Evolutionary conservation across 2,113 vertebrate genomes (phyloP), one percentile per base, ranked within the genome.

Genomic region (Platichthys stellatus): DNA sequence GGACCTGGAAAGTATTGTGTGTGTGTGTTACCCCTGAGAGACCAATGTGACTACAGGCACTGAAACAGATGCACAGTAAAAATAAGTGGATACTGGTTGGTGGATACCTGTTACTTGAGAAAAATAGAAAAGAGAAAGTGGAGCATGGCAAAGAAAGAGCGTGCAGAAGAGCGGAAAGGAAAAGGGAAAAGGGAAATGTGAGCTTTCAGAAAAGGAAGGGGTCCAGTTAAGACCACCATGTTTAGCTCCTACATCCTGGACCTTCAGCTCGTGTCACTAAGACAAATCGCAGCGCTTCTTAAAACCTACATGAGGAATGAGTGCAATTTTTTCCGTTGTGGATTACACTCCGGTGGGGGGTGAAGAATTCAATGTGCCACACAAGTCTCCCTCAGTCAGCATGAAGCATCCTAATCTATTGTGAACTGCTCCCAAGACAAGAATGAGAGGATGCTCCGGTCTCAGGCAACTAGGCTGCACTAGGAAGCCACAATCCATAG

Each of bases 261-360:
- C 20, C 35, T 10, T 43, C 51, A 20, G 20, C 5, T 20, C 0
- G 1, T 53, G 5, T 53, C 51, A n/a, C 18, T 8, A 75, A 81
- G 68, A 88, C 71, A 82, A 79, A 86, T 84, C 68, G 69, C 56
- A 69, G 54, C 58, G 17, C 40, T 71, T 66, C 9, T 7, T 31
- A 31, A 31, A 31, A 31, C 31, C 31, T 31, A 31, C 31, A 31
- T 31, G 31, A 31, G 31, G 31, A 86, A 86, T 74, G 24, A 68
- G 38, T 24, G 45, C 56, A 84, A 66, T 83, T 74, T 72, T 68
- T 65, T 76, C 70, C 64, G 60, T 68, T 74, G 38, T 79, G 69
- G 51, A 54, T 20, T n/a, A 54, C 18, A 21, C 0, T 54, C 20
- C 24, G n/a, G n/a, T 54, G 51, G 20, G 20, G 20, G 20, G 45